phyloP scores from a whole-genome alignment of 2,113 vertebrate species.

The Grallaria varia region DNA sequence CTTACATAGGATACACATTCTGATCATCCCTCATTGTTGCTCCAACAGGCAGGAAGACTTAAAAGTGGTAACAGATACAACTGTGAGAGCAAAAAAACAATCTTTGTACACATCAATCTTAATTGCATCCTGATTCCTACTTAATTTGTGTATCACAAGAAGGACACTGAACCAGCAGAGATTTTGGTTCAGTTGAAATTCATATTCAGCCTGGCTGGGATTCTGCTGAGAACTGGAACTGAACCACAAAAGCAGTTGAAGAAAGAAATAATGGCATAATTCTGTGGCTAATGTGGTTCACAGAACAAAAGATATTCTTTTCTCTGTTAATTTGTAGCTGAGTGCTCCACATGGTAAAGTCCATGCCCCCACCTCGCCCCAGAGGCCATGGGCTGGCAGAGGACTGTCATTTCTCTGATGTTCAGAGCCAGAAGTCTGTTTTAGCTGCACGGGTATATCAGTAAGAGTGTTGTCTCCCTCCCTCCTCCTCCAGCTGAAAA shows the following conservation, averaged over 20 bases:
- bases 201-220: background rate
- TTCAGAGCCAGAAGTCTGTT: background rate
- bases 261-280: background rate
- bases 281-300: background rate
- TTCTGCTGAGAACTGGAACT: background rate
- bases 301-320: background rate
- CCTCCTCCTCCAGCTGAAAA: background rate
- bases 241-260: background rate
- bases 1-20: background rate
- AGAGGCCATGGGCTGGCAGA: background rate
- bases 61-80: background rate
- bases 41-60: background rate
- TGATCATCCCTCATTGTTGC: background rate
- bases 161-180: background rate
- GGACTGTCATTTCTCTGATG: background rate
- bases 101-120: background rate
- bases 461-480: rapidly evolving
- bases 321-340: background rate
- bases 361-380: background rate
- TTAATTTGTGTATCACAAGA: background rate
- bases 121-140: background rate
- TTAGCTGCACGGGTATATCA: background rate
- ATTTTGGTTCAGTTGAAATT: background rate
- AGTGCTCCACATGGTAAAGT: background rate
- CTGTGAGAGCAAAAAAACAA: background rate